A percentile compares a stretch with the other conserved stretches of the same genome.
These are phyloP conservation scores for Argyrosomus regius DNA, from an alignment of 2,797 vertebrate species.

Conservation along the genomic window DNA sequence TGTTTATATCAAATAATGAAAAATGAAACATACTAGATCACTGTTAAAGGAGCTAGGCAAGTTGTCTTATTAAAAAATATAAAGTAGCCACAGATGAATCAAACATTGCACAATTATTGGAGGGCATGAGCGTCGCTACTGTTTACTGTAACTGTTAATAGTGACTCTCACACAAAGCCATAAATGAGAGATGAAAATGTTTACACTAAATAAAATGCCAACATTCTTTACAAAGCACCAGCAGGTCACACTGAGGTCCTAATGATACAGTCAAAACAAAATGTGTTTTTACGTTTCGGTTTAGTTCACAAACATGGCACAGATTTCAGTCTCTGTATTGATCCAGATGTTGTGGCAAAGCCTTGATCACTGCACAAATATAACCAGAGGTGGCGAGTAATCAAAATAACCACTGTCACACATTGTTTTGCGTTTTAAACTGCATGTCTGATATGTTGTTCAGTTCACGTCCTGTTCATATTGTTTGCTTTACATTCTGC, in stretches of 20 bases:
- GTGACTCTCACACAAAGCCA: conserved; percentile 84
- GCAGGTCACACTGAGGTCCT: conserved; percentile 80
- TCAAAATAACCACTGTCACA: conserved; percentile 13
- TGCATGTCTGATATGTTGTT: conserved; percentile 49
- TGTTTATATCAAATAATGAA: conserved; percentile 83
- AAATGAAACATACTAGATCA: conserved; percentile 86
- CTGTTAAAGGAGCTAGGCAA: conserved; percentile 88
- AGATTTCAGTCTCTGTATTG: conserved; percentile 20
- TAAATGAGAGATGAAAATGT: conserved; percentile 63
- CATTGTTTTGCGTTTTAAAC: conserved; percentile 22
- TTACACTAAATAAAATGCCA: conserved; percentile 70
- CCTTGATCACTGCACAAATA: conserved; percentile 27
- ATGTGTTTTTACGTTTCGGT: conserved; percentile 4
- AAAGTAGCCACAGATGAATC: conserved; percentile 87
- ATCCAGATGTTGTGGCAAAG: conserved; percentile 32
- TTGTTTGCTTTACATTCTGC: conserved; percentile 64
- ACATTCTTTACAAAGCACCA: conserved; percentile 85
- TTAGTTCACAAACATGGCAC: conserved; percentile 18
- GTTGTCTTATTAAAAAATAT: conserved; percentile 92
- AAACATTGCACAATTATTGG: conserved; percentile 88
- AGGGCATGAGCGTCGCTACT: conserved; percentile 82
- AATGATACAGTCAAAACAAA: conserved; percentile 89
- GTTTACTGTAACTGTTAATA: conserved; percentile 75
- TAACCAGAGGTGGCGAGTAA: conserved; percentile 13
- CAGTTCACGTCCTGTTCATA: conserved; percentile 26